Base-by-base conservation (phyloP, 2,888 invertebrate genomes). In the Alloscopus bannaensis region DNA sequence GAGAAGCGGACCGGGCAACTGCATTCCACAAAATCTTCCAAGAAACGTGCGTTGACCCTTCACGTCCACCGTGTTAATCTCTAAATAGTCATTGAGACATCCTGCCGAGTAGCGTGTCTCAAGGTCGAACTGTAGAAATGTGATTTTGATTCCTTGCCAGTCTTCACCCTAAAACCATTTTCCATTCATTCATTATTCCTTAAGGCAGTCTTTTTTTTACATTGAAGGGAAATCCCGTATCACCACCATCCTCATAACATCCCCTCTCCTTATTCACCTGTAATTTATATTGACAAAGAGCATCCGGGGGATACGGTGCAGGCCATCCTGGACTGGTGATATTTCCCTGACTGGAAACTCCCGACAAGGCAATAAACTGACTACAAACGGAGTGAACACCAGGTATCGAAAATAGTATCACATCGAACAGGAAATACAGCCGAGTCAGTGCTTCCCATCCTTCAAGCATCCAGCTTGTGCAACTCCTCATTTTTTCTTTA, bases 11-110 rank as follows among this genome's bases (percentile, higher is more conserved):
- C 83, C 81, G 20, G 87, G 87, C 18, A 87, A 72, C 28, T 85
- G 71, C n/a, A 80, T 77, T 4, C 88, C 88, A 81, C 88, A 88
- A 81, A 86, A 88, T 22, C 88, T 85, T 2, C 87, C 87, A 0
- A 87, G 84, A 47, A 87, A 85, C n/a, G 85, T 84, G 13, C 85
- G 60, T 18, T 81, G 81, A 31, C 73, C 86, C 65, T 68, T 64
- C 4, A 87, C 83, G 71, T 87, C 87, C 47, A 87, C 86, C 24
- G 87, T 87, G n/a, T 87, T 87, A 26, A 88, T 84, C 81, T 87
- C 87, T 72, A 88, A 84, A 81, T 87, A 88, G 83, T 88, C 88
- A 24, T 86, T 86, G 18, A 88, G 80, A 81, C 88, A 88, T 60
- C 87, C 87, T 50, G 87, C 87, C 22, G 81, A 84, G 80, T 87